A percentile compares a stretch with the other conserved stretches of the same genome.
These are phyloP conservation scores for Limnothrissa miodon DNA, from an alignment of 2,113 vertebrate species.

Conservation along the genomic window DNA sequence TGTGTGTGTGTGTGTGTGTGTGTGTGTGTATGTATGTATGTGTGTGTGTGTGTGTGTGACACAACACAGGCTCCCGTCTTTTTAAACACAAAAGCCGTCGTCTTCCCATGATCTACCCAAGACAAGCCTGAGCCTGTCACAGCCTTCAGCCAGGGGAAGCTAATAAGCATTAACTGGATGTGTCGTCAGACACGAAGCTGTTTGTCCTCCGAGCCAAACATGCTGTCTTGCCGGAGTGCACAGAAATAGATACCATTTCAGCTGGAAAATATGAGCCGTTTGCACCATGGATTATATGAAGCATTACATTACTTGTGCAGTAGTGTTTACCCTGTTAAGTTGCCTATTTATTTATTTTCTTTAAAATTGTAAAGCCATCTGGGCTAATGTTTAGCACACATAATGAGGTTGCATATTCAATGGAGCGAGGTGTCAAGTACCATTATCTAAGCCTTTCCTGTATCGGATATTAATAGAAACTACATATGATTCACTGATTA, in stretches of 20 bases:
- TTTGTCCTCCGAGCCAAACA: neutral
- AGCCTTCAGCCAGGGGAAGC: neutral
- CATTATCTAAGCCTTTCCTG: neutral
- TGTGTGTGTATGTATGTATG: slow-evolving; percentile 19
- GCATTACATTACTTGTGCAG: neutral
- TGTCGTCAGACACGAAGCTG: neutral
- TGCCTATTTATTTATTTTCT: neutral
- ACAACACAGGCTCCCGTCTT: neutral
- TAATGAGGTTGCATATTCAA: neutral
- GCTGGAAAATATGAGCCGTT: neutral
- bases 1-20: slow-evolving; percentile 12
- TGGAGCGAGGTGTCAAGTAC: neutral
- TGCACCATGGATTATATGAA: neutral
- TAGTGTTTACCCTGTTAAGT: neutral
- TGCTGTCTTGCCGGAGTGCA: neutral
- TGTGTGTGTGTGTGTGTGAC: slow-evolving; percentile 24
- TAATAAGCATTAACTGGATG: slow-evolving; percentile 12
- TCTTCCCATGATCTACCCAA: neutral
- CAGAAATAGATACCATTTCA: neutral
- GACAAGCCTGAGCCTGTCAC: neutral
- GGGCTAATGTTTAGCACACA: neutral
- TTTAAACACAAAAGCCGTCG: neutral
- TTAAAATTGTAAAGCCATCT: neutral
- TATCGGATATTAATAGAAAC: neutral
- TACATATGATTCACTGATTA: neutral